Evolutionary conservation across 2,888 invertebrate species (phyloP), one percentile per base, ranked within the genome.

Genomic region (Pterostichus niger): DNA sequence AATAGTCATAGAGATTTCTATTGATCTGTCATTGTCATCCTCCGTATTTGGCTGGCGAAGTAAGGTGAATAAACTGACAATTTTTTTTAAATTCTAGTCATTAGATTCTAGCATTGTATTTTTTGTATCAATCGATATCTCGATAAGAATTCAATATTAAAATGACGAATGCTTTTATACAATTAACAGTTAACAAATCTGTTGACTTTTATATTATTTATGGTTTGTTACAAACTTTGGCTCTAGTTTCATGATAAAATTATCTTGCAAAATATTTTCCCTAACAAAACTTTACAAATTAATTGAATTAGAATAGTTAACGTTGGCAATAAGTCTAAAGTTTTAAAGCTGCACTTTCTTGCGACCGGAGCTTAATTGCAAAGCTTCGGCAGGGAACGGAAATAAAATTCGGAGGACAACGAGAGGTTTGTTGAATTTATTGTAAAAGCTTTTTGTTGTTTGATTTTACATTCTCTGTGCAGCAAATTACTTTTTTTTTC

Each of bases 131-230:
- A 33, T 40, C 31, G 44, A 71, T 71, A 33, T 0, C 17, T 10
- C 68, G 68, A 71, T 71, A 71, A 71, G 68, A 71, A 44, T 71
- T 44, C 31, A 71, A 71, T 71, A 71, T 71, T 71, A 9, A 71
- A 71, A 71, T 71, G 68, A 71, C 24, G 68, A 71, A 17, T 44
- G 68, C 68, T 71, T 71, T 71, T 71, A 71, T 44, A 44, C 9
- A 44, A 44, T 71, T 71, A 71, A 71, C 68, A 71, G 68, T 71
- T 71, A 71, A 3, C 1, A 40, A 40, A 40, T 71, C 10, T 44
- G 13, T 4, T 24, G 33, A 56, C 31, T 64, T 31, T 9, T 31
- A 17, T 11, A 17, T 11, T 59, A 31, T 59, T 31, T 5, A 31
- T 9, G 59, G 17, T 64, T 49, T 35, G n/a, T 64, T 64, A 31